These are phyloP conservation scores for Aporophyla nigra DNA, from an alignment of 2,888 invertebrate genomes.

Conservation along the genomic window DNA sequence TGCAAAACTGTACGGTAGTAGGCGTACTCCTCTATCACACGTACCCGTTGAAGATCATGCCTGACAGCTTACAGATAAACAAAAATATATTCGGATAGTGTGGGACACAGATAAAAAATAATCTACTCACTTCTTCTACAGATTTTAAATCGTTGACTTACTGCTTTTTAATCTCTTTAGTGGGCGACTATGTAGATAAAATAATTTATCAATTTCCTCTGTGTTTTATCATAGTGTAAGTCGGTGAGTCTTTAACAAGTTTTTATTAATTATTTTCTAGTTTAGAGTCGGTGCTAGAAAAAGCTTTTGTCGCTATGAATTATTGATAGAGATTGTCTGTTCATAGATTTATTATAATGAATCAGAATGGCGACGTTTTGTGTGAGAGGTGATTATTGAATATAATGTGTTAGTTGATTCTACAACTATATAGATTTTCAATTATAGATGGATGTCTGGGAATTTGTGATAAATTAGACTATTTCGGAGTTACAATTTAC, in stretches of 20 bases:
- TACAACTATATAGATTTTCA: slow-evolving; percentile 33
- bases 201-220: slow-evolving; percentile 74
- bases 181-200: slow-evolving; percentile 65
- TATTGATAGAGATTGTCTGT: slow-evolving; percentile 55
- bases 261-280: slow-evolving; percentile 71
- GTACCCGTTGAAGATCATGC: slow-evolving; percentile 14
- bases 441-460: slow-evolving; percentile 5
- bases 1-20: slow-evolving; percentile 2
- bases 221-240: slow-evolving; percentile 71
- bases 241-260: slow-evolving; percentile 68
- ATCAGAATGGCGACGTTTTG: slow-evolving; percentile 29
- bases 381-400: slow-evolving; percentile 44
- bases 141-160: slow-evolving; percentile 56
- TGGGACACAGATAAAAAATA: slow-evolving; percentile 33
- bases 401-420: slow-evolving; percentile 29
- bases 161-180: slow-evolving; percentile 63
- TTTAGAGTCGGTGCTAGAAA: slow-evolving; percentile 64
- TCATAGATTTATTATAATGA: slow-evolving; percentile 36
- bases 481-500: neutral
- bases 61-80: slow-evolving; percentile 37
- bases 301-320: slow-evolving; percentile 65
- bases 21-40: neutral
- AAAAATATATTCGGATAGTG: slow-evolving; percentile 28
- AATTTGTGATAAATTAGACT: slow-evolving; percentile 8
- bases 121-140: slow-evolving; percentile 25